Base-by-base conservation (phyloP, 2,113 vertebrate genomes). In the Shinisaurus crocodilurus region DNA sequence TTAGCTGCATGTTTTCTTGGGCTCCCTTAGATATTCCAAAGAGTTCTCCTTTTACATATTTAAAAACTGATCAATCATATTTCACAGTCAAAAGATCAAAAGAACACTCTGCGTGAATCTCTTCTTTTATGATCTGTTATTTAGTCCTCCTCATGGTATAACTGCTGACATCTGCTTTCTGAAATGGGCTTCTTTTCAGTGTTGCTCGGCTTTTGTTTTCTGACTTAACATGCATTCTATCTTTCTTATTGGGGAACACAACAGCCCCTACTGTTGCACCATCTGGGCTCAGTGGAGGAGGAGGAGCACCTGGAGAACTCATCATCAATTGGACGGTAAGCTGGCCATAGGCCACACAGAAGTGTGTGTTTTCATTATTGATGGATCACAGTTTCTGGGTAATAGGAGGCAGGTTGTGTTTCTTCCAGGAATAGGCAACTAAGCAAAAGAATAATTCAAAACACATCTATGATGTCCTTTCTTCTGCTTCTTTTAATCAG, bases 321-420 rank as follows among this genome's bases (percentile, higher is more conserved):
- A 98, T 98, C 40, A 97, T 99, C 88, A 98, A 97, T 92, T 99
- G 99, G 99, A 99, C 98, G 70, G 99, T 99, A 94, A 98, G 98
- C 94, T 1, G 50, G 60, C n/a, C 9, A 40, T 43, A 70, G 67
- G 27, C 2, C 1, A 3, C 60, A 25, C 0, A 0, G 48, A 91
- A 10, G 18, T 8, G 27, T 25, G 18, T 43, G 48, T 76, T 80
- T 90, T 86, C 67, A 37, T 43, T 80, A 43, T 5, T 67, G 3
- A 83, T 60, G 20, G 40, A 16, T 60, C 5, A 74, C n/a, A n/a
- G 43, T 87, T 87, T 65, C 8, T 65, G 9, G 32, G 50, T 87
- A 65, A 65, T 3, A 45, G 40, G 16, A 75, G 3, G 54, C 7
- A 15, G 34, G 40, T 13, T 72, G 32, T 34, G 4, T 54, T 72